Evolutionary conservation across 1,140 invertebrate species (phyloP), one percentile per base, ranked within the genome.

Genomic region (Hyles euphorbiae): DNA sequence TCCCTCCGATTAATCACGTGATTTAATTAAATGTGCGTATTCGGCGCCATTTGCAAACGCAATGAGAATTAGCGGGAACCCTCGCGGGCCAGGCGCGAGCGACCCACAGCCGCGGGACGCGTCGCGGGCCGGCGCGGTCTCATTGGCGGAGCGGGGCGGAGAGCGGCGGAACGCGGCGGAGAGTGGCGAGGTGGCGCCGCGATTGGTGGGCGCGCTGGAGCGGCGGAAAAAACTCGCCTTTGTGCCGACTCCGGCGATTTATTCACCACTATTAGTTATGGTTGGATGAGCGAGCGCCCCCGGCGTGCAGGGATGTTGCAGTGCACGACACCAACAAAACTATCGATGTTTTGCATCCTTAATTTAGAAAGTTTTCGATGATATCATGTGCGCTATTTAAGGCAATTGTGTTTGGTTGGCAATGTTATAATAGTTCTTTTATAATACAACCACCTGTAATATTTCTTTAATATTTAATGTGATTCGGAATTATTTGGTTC

Each of bases 181-280:
- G 47, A 53, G 8, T n/a, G 33, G 56, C 50, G 64, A 43, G 53
- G 50, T 50, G 60, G 40, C 50, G 53, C 60, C 10, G 63, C 61
- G 59, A 83, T 87, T 83, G 82, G 81, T 76, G 67, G 73, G 52
- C 63, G 6, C n/a, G 5, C 53, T 9, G 69, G 58, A 58, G 70
- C 61, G 63, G 61, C 63, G 71, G 68, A 74, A 83, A 81, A 80
- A 80, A 76, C 63, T 62, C 60, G 61, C 56, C 79, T 80, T 82
- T 81, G 78, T 84, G 79, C 68, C 65, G 71, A 63, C 66, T 60
- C 56, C 69, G 62, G 63, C 76, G 72, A 79, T 81, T 75, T 80
- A 78, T 81, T 82, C 82, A 74, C 80, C 70, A 81, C 81, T 83
- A 84, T 87, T 87, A 87, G 81, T 87, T 84, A 84, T 74, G 83